Conservation (phyloP, 2,113 vertebrate species). For the Psettodes erumei region DNA sequence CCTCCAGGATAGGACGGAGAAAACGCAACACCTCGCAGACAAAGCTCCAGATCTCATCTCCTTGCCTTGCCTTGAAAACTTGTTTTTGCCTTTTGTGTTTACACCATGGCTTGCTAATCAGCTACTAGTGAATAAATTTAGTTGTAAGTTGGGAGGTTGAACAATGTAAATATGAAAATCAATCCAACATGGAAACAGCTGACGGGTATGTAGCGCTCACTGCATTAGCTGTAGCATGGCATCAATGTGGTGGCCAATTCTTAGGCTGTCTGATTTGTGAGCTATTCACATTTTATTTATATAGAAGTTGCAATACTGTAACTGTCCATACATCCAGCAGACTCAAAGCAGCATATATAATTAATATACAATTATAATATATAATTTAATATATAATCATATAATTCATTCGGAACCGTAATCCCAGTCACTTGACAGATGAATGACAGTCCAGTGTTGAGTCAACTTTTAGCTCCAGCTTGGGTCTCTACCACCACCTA, state of each 20-base stretch:
- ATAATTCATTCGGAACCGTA: no score
- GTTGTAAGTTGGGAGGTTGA: background rate
- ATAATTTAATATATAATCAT: no score
- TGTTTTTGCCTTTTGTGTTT: background rate
- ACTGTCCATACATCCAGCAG: no score
- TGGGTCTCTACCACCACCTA: no score
- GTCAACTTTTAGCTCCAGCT: no score
- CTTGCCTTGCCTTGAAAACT: background rate
- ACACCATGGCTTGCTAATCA: background rate
- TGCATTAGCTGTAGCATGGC: background rate
- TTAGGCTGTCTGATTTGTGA: background rate
- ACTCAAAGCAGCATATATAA: no score
- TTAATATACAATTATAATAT: no score
- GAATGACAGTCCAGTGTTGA: no score
- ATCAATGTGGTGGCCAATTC: background rate
- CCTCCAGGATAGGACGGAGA: conserved; percentile 9
- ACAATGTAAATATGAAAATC: background rate
- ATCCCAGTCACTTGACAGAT: no score
- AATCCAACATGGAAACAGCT: background rate
- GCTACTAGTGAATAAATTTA: background rate
- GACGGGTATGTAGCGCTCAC: background rate
- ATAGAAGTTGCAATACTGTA: no score
- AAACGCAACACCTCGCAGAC: conserved; percentile 6
- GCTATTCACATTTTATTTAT: background rate
- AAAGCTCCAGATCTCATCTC: background rate